Conservation (phyloP, 2,113 vertebrate genomes). For the Capreolus pygargus region DNA sequence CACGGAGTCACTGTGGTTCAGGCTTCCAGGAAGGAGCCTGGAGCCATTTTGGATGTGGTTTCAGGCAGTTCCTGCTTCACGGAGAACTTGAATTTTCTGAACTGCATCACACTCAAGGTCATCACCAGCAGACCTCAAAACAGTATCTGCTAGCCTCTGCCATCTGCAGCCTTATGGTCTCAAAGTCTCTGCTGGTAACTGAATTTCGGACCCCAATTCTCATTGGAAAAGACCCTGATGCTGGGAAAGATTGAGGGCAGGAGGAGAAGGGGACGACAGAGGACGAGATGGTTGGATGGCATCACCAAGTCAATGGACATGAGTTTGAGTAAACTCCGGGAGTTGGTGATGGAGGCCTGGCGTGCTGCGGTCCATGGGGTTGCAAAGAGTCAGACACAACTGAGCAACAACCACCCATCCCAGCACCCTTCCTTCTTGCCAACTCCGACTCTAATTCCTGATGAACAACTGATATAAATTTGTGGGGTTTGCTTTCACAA, state of each 20-base stretch:
- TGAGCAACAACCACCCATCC: not conserved
- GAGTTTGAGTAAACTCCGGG: not conserved
- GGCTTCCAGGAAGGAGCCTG: not conserved
- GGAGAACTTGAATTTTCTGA: not conserved
- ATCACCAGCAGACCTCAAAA: not conserved
- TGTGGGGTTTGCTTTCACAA: accelerated
- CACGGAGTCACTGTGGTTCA: not conserved
- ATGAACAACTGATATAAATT: not conserved
- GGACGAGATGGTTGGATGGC: not conserved
- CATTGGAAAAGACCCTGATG: not conserved
- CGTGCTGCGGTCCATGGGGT: accelerated
- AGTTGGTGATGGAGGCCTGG: not conserved
- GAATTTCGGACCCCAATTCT: not conserved
- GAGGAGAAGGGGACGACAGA: not conserved
- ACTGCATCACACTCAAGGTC: not conserved
- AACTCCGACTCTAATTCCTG: not conserved
- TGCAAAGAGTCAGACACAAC: not conserved
- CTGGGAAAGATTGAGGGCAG: not conserved
- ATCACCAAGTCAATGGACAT: not conserved
- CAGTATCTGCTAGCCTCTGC: not conserved
- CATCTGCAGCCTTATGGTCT: not conserved
- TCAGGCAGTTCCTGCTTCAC: not conserved
- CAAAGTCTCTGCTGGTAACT: not conserved
- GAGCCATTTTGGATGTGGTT: not conserved
- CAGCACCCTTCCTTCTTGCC: not conserved